phyloP scores from a whole-genome alignment of 2,888 invertebrate genomes.

The Luperina testacea region DNA sequence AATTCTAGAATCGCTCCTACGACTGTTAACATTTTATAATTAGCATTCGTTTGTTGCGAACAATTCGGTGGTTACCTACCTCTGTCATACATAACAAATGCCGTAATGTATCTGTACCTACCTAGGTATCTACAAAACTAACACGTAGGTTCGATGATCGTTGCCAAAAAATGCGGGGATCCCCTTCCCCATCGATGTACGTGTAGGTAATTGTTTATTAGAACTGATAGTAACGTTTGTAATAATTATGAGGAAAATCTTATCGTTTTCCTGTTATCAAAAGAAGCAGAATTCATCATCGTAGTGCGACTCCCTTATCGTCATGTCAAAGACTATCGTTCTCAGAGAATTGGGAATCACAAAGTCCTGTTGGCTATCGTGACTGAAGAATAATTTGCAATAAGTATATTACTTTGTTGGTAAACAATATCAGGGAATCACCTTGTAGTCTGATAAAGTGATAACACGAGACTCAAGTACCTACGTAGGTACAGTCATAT shows the following conservation, averaged over 20 bases:
- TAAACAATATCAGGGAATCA: conserved; percentile 52
- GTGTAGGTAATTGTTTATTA: conserved; percentile 15
- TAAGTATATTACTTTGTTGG: background rate
- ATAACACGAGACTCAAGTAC: conserved; percentile 10
- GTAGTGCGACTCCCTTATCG: conserved; percentile 10
- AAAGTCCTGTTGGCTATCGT: conserved; percentile 27
- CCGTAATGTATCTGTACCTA: background rate
- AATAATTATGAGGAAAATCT: conserved; percentile 24
- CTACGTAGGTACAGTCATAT: no score
- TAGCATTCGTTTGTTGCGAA: background rate
- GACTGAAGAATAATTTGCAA: conserved; percentile 1
- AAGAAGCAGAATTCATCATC: conserved; percentile 2
- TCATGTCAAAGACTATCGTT: conserved; percentile 9
- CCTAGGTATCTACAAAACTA: background rate
- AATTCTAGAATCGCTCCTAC: background rate
- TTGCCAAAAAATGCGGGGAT: conserved; percentile 13
- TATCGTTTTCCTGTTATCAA: conserved; percentile 37
- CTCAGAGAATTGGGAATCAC: conserved; percentile 33
- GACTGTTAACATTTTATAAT: background rate
- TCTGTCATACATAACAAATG: background rate
- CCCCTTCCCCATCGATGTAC: conserved; percentile 31
- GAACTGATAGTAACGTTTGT: background rate
- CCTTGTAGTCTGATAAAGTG: conserved; percentile 41
- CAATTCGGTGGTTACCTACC: background rate
- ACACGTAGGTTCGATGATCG: background rate